Conservation (phyloP, 2,888 invertebrate genomes). For the Polyploca ridens region DNA sequence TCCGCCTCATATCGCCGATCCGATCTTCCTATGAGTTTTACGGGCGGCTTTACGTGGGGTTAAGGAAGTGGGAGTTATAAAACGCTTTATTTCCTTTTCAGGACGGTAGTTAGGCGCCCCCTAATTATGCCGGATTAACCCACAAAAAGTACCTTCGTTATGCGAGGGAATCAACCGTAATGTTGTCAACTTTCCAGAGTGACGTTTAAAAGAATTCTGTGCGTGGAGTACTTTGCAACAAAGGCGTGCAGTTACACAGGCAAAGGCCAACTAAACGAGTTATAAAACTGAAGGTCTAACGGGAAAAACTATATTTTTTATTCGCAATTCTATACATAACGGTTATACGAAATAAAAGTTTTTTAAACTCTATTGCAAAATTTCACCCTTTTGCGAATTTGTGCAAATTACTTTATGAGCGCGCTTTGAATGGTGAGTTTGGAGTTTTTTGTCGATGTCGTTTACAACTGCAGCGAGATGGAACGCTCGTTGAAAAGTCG, state of each 20-base stretch:
- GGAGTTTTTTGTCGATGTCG: conserved; percentile 62
- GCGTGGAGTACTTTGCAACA: conserved; percentile 36
- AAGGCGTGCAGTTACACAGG: conserved; percentile 41
- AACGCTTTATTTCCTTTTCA: conserved; percentile 82
- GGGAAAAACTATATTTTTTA: conserved; percentile 49
- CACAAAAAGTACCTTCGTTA: conserved; percentile 59
- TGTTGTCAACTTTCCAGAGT: conserved; percentile 36
- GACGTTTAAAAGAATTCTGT: conserved; percentile 25
- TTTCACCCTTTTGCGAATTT: conserved; percentile 82
- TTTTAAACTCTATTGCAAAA: conserved; percentile 51
- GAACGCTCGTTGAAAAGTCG: conserved; percentile 48
- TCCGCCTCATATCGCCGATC: conserved; percentile 82
- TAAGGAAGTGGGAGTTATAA: conserved; percentile 81
- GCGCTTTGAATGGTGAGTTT: conserved; percentile 58
- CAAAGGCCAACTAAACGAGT: conserved; percentile 50
- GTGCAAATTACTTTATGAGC: conserved; percentile 83
- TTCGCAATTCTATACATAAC: conserved; percentile 61
- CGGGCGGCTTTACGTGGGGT: conserved; percentile 78
- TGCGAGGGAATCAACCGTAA: conserved; percentile 29
- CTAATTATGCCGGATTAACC: conserved; percentile 72
- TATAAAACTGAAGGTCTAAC: conserved; percentile 63
- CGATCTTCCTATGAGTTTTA: conserved; percentile 83
- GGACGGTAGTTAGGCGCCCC: conserved; percentile 62
- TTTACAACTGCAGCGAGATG: conserved; percentile 67
- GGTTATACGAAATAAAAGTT: conserved; percentile 70